Evolutionary conservation across 2,113 vertebrate species (phyloP), one percentile per base, ranked within the genome.

Genomic region (Oplegnathus fasciatus): DNA sequence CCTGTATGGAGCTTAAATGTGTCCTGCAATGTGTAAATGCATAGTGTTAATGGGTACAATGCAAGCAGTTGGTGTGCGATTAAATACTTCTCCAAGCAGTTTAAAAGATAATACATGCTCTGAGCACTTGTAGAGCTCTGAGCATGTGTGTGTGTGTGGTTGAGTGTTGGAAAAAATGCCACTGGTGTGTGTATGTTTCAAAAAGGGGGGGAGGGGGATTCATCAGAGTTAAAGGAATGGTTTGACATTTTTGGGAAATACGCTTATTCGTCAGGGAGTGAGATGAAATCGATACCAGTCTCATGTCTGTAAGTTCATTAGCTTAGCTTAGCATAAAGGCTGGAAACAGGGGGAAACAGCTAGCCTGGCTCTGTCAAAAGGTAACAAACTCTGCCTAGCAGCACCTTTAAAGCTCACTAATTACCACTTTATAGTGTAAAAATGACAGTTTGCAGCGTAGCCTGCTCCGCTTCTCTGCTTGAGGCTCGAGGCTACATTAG

Each of bases 191-290:
- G 18, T 78, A n/a, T 20, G 66, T 52, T 62, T 58, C 15, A 57
- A 14, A 40, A 6, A 2, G 6, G 22, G 2, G 55, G 60, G 30
- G 22, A 18, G 34, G 22, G 46, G 13, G 42, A 15, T 34, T 61
- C 5, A 69, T n/a, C 50, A 69, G 44, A 64, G 22, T 75, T 70
- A 5, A 42, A 75, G 20, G 50, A 61, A 72, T 50, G 60, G 26
- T 46, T 76, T 9, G 2, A 54, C 32, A 57, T 57, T 70, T n/a
- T 40, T 54, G 42, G 22, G 22, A 72, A 50, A n/a, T 72, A 22
- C 2, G 7, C 24, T 70, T 34, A n/a, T n/a, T n/a, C n/a, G n/a
- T n/a, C 22, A 40, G 32, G 48, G 42, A 40, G 34, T 55, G 44
- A 60, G 26, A 52, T 73, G 62, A 68, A 1, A 68, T 28, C 5